Evolutionary conservation across 92 coral and sea anemone species (phyloP).

Genomic region (Porites cylindrica): DNA sequence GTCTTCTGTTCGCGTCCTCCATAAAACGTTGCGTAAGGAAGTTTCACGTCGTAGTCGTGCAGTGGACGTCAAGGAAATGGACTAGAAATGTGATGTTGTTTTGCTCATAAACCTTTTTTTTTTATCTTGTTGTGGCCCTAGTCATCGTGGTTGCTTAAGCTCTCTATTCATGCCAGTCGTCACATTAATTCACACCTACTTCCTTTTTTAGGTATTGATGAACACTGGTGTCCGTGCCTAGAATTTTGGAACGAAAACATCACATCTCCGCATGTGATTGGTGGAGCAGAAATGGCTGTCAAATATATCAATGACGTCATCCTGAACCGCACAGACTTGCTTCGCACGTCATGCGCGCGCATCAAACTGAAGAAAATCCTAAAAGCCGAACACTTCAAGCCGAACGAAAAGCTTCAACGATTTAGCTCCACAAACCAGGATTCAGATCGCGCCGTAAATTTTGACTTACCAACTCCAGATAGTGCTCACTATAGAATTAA

Average conservation of each 20-base stretch:
- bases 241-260: conserved; percentile 69
- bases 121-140: too few species aligned
- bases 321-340: conserved; percentile 54
- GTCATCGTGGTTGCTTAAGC: too few species aligned
- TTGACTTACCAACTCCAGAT: conserved; percentile 71
- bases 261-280: conserved; percentile 31
- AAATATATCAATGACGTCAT: conserved; percentile 51
- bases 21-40: too few species aligned
- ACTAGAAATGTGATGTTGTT: too few species aligned
- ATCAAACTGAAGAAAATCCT: conserved; percentile 60
- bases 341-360: conserved; percentile 57
- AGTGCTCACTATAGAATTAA: conserved; percentile 76
- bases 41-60: too few species aligned
- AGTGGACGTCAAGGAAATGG: too few species aligned
- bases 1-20: too few species aligned
- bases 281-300: conserved; percentile 73
- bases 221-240: conserved; percentile 98
- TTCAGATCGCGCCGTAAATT: conserved; percentile 68
- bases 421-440: conserved; percentile 83
- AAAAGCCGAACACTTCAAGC: conserved; percentile 63
- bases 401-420: conserved; percentile 76
- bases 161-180: not conserved
- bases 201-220: conserved; percentile 73
- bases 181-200: not conserved
- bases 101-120: too few species aligned